phyloP scores from a whole-genome alignment of 2,888 invertebrate species.

The Mesorhabditis sp. region DNA sequence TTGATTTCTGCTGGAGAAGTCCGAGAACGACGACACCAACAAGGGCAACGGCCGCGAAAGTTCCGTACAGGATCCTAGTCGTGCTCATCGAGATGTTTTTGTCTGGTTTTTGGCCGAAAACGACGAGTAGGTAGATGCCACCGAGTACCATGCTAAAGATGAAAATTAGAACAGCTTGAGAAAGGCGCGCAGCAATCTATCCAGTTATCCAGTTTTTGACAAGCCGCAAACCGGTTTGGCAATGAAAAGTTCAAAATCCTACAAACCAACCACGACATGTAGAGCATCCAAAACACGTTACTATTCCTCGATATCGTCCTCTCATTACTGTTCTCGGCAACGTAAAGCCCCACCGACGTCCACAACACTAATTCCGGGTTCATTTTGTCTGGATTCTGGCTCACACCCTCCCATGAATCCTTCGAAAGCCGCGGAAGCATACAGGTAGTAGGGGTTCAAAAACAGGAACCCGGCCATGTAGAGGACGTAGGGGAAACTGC shows the following conservation, averaged over 20 bases:
- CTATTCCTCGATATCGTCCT: background rate
- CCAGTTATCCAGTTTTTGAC: too few relatives aligned
- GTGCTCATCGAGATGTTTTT: background rate
- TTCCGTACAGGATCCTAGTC: slow-evolving; percentile 1
- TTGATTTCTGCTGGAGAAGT: background rate
- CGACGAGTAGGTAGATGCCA: slow-evolving; percentile 87
- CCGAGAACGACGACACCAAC: background rate
- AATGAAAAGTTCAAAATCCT: too few relatives aligned
- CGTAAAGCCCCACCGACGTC: background rate
- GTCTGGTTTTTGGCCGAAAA: slow-evolving; percentile 65
- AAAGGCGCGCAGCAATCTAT: too few relatives aligned
- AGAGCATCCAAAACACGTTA: background rate
- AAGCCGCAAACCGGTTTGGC: too few relatives aligned
- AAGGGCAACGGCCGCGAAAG: background rate
- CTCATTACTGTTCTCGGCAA: background rate
- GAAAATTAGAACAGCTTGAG: background rate
- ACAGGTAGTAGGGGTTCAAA: background rate
- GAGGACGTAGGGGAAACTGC: background rate
- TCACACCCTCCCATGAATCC: background rate
- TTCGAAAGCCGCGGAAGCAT: background rate
- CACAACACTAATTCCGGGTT: background rate
- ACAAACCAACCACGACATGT: background rate
- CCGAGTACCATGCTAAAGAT: slow-evolving; percentile 81
- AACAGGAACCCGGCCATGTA: slow-evolving; percentile 4
- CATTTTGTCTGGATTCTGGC: background rate